phyloP scores from a whole-genome alignment of 2,888 invertebrate species.

The Myathropa florea region DNA sequence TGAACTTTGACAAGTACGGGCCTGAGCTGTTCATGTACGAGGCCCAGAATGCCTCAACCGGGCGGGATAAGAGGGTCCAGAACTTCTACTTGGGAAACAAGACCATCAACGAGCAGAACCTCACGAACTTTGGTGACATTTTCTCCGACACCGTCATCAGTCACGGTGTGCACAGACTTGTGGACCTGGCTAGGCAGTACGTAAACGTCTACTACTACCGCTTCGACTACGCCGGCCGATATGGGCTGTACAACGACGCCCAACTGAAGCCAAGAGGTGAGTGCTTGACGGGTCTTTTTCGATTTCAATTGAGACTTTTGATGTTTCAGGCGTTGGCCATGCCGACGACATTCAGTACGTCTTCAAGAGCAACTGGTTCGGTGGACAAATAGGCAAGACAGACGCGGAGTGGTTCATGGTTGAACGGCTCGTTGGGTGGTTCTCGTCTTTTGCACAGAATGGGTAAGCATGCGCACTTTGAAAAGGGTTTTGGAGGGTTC shows the following conservation, averaged over 20 bases:
- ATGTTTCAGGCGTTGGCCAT: constrained; percentile 73
- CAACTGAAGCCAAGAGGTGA: constrained; percentile 77
- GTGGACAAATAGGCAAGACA: constrained; percentile 73
- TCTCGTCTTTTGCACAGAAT: constrained; percentile 78
- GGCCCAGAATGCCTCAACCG: neutral
- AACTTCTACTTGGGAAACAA: constrained; percentile 72
- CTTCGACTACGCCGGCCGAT: constrained; percentile 83
- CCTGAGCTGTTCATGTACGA: constrained; percentile 81
- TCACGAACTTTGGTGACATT: constrained; percentile 78
- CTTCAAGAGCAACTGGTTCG: constrained; percentile 73
- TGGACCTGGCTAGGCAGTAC: constrained; percentile 82
- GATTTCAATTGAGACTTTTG: neutral
- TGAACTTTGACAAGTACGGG: constrained; percentile 75
- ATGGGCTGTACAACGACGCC: constrained; percentile 81
- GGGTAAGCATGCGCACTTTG: constrained; percentile 74
- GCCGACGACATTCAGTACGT: constrained; percentile 77
- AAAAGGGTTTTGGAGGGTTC: neutral
- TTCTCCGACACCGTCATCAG: constrained; percentile 83
- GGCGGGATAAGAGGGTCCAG: neutral
- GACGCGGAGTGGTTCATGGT: constrained; percentile 80
- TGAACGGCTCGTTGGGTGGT: constrained; percentile 78
- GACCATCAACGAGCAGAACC: constrained; percentile 31
- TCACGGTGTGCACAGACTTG: constrained; percentile 83
- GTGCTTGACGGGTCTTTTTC: neutral
- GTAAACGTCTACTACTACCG: constrained; percentile 84